Conservation (phyloP, 2,888 invertebrate genomes). For the Micropterix aruncella region DNA sequence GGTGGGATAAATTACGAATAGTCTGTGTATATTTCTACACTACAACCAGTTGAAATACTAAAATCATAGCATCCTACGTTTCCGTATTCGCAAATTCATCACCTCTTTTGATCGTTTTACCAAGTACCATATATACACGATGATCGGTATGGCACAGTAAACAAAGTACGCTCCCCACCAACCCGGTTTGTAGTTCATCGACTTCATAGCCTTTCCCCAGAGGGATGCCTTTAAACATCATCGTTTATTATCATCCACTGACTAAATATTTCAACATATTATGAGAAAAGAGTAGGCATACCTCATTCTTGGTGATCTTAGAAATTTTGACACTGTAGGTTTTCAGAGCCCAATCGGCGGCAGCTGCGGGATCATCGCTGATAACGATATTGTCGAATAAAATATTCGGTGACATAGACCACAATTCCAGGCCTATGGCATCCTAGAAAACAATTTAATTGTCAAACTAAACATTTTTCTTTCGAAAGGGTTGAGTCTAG, state of each 20-base stretch:
- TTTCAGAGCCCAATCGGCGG: slow-evolving; percentile 66
- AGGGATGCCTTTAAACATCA: slow-evolving; percentile 34
- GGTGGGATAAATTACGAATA: too few species aligned
- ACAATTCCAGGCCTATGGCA: slow-evolving; percentile 91
- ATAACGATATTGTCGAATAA: slow-evolving; percentile 92
- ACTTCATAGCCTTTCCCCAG: slow-evolving; percentile 60
- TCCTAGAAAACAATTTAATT: slow-evolving; percentile 39
- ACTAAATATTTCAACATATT: background rate
- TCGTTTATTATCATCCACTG: too few species aligned
- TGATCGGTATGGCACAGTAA: slow-evolving; percentile 61
- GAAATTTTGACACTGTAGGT: slow-evolving; percentile 77
- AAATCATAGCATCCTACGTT: too few species aligned
- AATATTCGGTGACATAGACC: slow-evolving; percentile 95
- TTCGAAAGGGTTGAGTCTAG: slow-evolving; percentile 1
- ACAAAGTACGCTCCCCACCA: slow-evolving; percentile 68
- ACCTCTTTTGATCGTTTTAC: slow-evolving; percentile 55
- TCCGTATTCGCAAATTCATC: too few species aligned
- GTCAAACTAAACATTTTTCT: too few species aligned
- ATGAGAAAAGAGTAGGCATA: slow-evolving; percentile 38
- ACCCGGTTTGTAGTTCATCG: slow-evolving; percentile 65
- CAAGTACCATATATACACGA: slow-evolving; percentile 54
- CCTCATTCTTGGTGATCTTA: slow-evolving; percentile 66
- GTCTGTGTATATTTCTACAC: too few species aligned
- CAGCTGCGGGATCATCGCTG: slow-evolving; percentile 65
- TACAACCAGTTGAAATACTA: too few species aligned